Conservation (phyloP, 2,888 invertebrate species). For the Eretmocerus hayati region DNA sequence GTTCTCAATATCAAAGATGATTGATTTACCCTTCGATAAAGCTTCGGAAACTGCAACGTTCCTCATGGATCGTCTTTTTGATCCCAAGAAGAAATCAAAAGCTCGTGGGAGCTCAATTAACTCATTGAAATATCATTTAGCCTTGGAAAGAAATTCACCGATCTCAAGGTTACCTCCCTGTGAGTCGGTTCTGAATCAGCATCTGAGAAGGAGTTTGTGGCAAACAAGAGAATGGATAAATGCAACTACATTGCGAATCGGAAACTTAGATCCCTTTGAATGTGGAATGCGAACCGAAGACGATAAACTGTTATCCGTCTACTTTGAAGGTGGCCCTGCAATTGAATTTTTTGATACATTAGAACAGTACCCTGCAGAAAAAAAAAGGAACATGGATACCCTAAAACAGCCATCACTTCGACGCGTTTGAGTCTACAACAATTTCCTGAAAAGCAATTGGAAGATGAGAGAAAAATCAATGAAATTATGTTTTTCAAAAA, state of each 20-base stretch:
- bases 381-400: no score
- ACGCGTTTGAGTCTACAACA: no score
- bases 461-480: no score
- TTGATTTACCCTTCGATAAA: no score
- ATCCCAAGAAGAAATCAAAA: not conserved
- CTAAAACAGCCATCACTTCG: no score
- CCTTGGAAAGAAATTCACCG: not conserved
- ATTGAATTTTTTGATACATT: not conserved
- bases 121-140: not conserved
- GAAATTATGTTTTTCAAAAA: no score
- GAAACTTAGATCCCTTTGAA: not conserved
- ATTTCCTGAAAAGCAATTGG: no score
- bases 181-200: not conserved
- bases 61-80: not conserved
- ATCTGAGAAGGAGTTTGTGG: not conserved
- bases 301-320: not conserved
- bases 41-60: no score
- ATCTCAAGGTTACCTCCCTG: not conserved
- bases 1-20: no score
- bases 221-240: not conserved
- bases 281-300: not conserved
- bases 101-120: not conserved
- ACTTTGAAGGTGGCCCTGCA: not conserved
- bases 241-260: not conserved
- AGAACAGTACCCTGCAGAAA: no score